Percentiles rank a stretch among this genome's conserved stretches.
Conservation (phyloP, 1,140 invertebrate species). For the Ganaspis sp. region DNA sequence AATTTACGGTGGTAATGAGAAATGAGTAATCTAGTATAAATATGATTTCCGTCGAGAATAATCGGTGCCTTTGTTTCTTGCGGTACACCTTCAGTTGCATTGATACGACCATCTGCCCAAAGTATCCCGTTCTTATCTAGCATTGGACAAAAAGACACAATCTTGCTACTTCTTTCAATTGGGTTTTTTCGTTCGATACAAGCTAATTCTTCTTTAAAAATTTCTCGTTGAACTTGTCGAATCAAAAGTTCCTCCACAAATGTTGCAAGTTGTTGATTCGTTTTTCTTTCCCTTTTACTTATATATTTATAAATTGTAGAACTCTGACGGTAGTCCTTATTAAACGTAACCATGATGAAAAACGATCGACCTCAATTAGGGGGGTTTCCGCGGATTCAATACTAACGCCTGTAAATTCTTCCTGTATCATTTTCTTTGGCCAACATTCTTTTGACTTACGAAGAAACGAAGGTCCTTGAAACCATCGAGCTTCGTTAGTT, state of each 20-base stretch:
- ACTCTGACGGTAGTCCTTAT: neutral
- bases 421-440: too few relatives aligned
- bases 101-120: neutral
- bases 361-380: neutral
- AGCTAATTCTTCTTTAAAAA: too few relatives aligned
- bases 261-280: too few relatives aligned
- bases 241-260: too few relatives aligned
- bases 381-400: too few relatives aligned
- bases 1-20: neutral
- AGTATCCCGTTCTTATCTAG: neutral
- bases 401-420: neutral
- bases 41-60: neutral
- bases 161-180: too few relatives aligned
- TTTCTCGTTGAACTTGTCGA: too few relatives aligned
- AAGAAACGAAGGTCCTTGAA: neutral
- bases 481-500: neutral
- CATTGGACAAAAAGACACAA: neutral
- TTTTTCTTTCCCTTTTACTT: too few relatives aligned
- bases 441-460: too few relatives aligned
- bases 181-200: too few relatives aligned
- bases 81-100: neutral
- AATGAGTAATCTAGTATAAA: neutral
- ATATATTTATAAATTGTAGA: neutral
- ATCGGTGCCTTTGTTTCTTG: neutral
- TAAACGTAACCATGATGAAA: neutral